These are phyloP conservation scores for Mesorhabditis spiculigera DNA, from an alignment of 2,888 invertebrate genomes.

Conservation along the genomic window DNA sequence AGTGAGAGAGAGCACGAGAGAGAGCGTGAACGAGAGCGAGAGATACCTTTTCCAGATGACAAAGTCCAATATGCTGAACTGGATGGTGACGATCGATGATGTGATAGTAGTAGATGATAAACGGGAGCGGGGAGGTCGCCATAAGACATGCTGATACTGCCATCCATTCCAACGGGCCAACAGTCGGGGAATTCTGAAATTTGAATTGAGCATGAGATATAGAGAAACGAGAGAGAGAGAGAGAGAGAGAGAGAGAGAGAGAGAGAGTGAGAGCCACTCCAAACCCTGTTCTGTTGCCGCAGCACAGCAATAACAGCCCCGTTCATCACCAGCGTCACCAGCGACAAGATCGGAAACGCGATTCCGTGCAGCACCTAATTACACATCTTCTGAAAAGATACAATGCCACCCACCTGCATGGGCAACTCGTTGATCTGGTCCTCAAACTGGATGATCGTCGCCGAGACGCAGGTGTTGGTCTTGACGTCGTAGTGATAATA, in stretches of 20 bases:
- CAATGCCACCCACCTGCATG: conserved; percentile 17
- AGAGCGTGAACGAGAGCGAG: not conserved
- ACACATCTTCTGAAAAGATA: not conserved
- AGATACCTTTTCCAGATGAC: conserved; percentile 33
- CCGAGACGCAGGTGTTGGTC: conserved; percentile 27
- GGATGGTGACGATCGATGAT: conserved; percentile 29
- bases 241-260: too few species aligned
- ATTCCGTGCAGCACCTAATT: conserved; percentile 28
- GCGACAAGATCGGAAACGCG: conserved; percentile 29
- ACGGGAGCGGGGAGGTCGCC: conserved; percentile 41
- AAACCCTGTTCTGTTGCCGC: conserved; percentile 34
- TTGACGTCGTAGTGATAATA: conserved; percentile 32
- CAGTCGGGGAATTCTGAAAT: conserved; percentile 34
- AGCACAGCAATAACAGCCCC: conserved; percentile 35
- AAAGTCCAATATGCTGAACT: conserved; percentile 31
- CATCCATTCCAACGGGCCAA: conserved; percentile 43
- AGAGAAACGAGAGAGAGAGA: too few species aligned
- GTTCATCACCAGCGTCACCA: conserved; percentile 31
- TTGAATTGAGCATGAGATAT: not conserved
- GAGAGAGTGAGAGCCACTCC: conserved; percentile 5
- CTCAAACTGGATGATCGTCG: conserved; percentile 36
- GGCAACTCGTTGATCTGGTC: conserved; percentile 34
- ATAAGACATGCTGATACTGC: conserved; percentile 35
- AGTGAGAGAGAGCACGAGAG: too few species aligned
- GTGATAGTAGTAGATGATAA: conserved; percentile 42